Evolutionary conservation across 2,888 invertebrate species (phyloP), one percentile per base, ranked within the genome.

Genomic region (Xanthia icteritia): DNA sequence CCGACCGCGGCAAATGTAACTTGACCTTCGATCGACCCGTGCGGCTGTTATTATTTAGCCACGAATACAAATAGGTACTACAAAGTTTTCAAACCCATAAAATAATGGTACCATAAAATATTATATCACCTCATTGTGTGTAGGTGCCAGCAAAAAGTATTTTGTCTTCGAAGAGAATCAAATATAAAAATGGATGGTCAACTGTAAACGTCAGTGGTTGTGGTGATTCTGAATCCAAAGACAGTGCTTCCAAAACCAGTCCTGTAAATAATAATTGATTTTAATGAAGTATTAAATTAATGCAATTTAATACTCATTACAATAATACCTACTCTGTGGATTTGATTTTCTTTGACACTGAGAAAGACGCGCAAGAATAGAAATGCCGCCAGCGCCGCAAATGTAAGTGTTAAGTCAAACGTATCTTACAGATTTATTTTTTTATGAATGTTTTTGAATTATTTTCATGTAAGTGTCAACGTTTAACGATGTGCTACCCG

Each of bases 181-280:
- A 79, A 82, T 86, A 92, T 23, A 92, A 61, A 87, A 92, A 92
- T 36, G 92, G 91, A 23, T 78, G 90, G 74, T 92, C 92, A 48
- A 91, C 90, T 51, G 84, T 90, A 82, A 92, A 90, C 42, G 84
- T 61, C 56, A 91, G n/a, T 0, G 90, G 88, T 20, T 78, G 73
- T 8, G 86, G 89, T 13, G 86, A 84, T 48, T 8, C 75, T 23
- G 73, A 77, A 56, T 56, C 11, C 56, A 64, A 71, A 2, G 89
- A 89, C 23, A 74, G 60, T 2, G 82, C 70, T 1, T 86, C 76
- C 5, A 77, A 23, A 4, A 88, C 23, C 0, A 83, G 0, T 36
- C 85, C 86, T 88, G 82, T 45, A 66, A 77, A 76, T 81, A 61
- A 58, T n/a, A 77, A 54, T 60, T 60, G 6, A 76, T 54, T 72